A percentile compares a stretch with the other conserved stretches of the same genome.
These are phyloP conservation scores for Stictocephala bisonia DNA, from an alignment of 2,888 invertebrate species.

Conservation along the genomic window DNA sequence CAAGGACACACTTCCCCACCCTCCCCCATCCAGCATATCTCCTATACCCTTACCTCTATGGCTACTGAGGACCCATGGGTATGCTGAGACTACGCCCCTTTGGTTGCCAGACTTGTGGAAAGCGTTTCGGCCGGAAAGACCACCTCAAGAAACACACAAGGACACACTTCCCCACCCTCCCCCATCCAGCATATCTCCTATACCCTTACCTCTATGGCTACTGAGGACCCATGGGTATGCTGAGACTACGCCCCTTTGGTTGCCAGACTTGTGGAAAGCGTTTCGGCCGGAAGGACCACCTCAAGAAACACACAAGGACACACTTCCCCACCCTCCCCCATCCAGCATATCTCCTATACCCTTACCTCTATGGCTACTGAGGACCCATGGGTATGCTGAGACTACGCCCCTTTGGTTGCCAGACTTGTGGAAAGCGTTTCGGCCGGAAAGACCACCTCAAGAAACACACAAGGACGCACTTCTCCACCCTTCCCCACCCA, in stretches of 20 bases:
- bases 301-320: slow-evolving; percentile 84
- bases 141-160: too few relatives aligned
- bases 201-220: too few relatives aligned
- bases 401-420: slow-evolving; percentile 85
- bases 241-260: slow-evolving; percentile 85
- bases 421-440: slow-evolving; percentile 90
- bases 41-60: slow-evolving; percentile 55
- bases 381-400: too few relatives aligned
- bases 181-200: too few relatives aligned
- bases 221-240: too few relatives aligned
- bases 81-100: slow-evolving; percentile 79
- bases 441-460: slow-evolving; percentile 94
- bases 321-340: slow-evolving; percentile 53
- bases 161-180: too few relatives aligned
- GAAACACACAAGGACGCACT: slow-evolving; percentile 76
- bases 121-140: slow-evolving; percentile 92
- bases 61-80: slow-evolving; percentile 50
- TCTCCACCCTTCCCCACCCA: slow-evolving; percentile 51
- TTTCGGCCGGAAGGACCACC: slow-evolving; percentile 93
- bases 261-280: slow-evolving; percentile 91
- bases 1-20: neutral
- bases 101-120: slow-evolving; percentile 88
- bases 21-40: slow-evolving; percentile 49
- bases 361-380: slow-evolving; percentile 54
- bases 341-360: slow-evolving; percentile 52